Evolutionary conservation across 2,888 invertebrate genomes (phyloP).

Genomic region (Drosophila histrio): DNA sequence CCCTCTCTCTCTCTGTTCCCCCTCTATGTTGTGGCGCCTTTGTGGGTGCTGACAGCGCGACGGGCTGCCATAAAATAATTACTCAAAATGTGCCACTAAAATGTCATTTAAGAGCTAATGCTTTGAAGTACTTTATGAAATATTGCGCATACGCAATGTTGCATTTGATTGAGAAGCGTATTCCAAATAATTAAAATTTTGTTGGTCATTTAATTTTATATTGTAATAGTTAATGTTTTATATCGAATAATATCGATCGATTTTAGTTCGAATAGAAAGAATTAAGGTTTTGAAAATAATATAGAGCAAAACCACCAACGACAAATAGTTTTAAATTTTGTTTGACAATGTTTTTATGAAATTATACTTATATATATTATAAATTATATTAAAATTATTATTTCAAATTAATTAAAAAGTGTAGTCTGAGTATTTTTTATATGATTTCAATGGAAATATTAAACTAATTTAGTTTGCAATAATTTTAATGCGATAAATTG

Average conservation of each 20-base stretch:
- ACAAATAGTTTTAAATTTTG: neutral
- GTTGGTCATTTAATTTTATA: neutral
- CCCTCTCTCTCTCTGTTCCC: too few relatives aligned
- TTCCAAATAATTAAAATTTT: neutral
- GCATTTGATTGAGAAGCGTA: neutral
- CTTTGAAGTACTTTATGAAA: slow-evolving; percentile 54
- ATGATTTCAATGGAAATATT: neutral
- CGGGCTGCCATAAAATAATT: slow-evolving; percentile 38
- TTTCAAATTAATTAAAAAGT: neutral
- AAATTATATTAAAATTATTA: neutral
- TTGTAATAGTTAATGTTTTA: neutral
- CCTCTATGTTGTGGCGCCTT: slow-evolving; percentile 14
- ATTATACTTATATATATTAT: too few relatives aligned
- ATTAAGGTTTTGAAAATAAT: too few relatives aligned
- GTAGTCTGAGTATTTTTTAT: too few relatives aligned
- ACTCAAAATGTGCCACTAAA: slow-evolving; percentile 35
- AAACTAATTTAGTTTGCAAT: neutral
- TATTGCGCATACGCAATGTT: slow-evolving; percentile 54
- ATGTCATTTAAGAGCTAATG: slow-evolving; percentile 33
- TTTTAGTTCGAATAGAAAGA: too few relatives aligned
- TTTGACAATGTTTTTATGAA: neutral
- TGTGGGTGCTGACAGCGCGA: slow-evolving; percentile 22
- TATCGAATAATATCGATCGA: neutral
- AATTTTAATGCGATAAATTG: neutral
- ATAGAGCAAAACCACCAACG: neutral